A percentile compares a stretch with the other conserved stretches of the same genome.
phyloP scores from a whole-genome alignment of 2,888 invertebrate species.

The Limulus polyphemus region DNA sequence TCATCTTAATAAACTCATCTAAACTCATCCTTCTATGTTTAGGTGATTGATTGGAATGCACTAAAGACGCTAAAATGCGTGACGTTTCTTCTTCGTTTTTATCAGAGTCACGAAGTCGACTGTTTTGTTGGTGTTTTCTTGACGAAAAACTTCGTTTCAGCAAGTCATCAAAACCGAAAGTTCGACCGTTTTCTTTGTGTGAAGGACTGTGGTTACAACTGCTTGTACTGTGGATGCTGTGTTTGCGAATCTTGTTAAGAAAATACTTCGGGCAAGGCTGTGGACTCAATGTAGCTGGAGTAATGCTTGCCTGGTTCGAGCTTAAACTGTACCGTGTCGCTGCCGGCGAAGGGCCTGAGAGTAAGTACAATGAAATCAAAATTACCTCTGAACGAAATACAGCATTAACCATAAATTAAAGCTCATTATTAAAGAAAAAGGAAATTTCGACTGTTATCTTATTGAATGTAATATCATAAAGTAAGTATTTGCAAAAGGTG shows the following conservation, averaged over 20 bases:
- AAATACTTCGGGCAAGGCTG: constrained; percentile 47
- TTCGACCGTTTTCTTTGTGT: constrained; percentile 43
- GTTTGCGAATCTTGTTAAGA: constrained; percentile 72
- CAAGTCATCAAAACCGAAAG: constrained; percentile 49
- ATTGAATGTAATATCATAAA: too few relatives aligned
- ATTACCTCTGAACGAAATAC: too few relatives aligned
- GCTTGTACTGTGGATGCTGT: constrained; percentile 56
- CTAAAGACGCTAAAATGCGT: constrained; percentile 21
- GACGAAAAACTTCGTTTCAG: constrained; percentile 1
- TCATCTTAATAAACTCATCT: constrained; percentile 60
- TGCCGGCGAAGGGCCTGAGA: constrained; percentile 21
- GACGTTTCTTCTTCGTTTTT: constrained; percentile 22
- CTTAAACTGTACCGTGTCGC: constrained; percentile 25
- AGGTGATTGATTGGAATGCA: constrained; percentile 7
- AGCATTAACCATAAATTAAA: too few relatives aligned
- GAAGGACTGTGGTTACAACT: constrained; percentile 30
- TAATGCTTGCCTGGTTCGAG: constrained; percentile 40
- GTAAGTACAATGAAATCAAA: too few relatives aligned
- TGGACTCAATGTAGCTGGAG: constrained; percentile 23
- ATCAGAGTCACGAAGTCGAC: background rate
- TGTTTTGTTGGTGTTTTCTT: too few relatives aligned
- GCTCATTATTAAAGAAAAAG: too few relatives aligned
- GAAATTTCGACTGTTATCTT: too few relatives aligned
- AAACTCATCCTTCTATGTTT: constrained; percentile 47
- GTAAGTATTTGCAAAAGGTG: too few relatives aligned